These are phyloP conservation scores for Parazoanthus darwini DNA, from an alignment of 92 coral and sea anemone genomes.

Conservation along the genomic window DNA sequence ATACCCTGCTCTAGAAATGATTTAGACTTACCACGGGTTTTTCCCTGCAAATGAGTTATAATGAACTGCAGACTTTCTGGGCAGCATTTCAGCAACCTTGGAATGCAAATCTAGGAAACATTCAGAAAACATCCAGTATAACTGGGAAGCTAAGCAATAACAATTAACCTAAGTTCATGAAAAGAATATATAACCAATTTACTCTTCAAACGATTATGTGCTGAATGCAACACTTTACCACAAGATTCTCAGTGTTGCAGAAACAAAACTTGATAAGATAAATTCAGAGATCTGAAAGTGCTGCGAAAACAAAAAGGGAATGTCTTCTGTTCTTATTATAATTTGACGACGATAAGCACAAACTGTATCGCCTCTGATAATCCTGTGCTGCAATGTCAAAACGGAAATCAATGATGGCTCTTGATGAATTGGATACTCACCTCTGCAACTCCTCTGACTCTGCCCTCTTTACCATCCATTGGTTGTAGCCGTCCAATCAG, in stretches of 20 bases:
- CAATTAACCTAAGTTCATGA: too few species aligned
- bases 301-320: background rate
- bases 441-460: conserved; percentile 24
- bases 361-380: background rate
- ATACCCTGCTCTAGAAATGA: background rate
- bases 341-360: background rate
- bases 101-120: conserved; percentile 71
- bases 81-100: conserved; percentile 83
- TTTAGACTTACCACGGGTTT: conserved; percentile 18
- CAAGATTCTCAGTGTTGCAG: too few species aligned
- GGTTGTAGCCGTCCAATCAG: conserved; percentile 14
- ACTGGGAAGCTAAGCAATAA: background rate
- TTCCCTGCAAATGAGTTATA: conserved; percentile 55
- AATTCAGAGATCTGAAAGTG: background rate
- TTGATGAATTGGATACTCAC: background rate
- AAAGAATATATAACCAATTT: too few species aligned
- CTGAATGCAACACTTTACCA: background rate
- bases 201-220: background rate
- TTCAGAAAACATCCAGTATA: background rate
- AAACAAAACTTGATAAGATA: too few species aligned
- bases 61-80: conserved; percentile 86
- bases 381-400: background rate
- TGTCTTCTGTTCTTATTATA: background rate
- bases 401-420: background rate
- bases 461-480: background rate